A percentile compares a stretch with the other conserved stretches of the same genome.
These are phyloP conservation scores for Peromyscus aztecus DNA, from an alignment of 2,797 vertebrate species.

Conservation along the genomic window DNA sequence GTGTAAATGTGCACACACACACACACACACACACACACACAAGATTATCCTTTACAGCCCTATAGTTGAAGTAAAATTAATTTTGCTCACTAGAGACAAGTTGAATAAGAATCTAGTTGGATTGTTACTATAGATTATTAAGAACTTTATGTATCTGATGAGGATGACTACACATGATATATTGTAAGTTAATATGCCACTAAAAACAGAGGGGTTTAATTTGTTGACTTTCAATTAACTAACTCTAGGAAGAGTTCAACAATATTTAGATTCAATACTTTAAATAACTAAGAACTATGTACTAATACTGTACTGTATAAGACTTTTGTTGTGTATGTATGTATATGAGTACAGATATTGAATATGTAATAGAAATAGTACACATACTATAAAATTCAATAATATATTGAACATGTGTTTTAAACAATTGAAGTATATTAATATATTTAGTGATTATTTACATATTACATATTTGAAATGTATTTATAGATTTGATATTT, in stretches of 20 bases:
- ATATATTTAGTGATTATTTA: background rate
- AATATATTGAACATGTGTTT: background rate
- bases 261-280: slow-evolving; percentile 2
- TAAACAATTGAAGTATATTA: background rate
- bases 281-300: background rate
- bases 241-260: slow-evolving; percentile 26
- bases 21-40: background rate
- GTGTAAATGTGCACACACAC: background rate
- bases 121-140: background rate
- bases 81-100: background rate
- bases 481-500: background rate
- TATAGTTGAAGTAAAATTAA: slow-evolving; percentile 29
- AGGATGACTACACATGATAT: background rate
- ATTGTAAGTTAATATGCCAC: background rate
- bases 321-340: background rate
- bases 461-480: background rate
- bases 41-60: background rate
- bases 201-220: background rate
- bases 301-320: background rate
- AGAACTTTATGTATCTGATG: background rate
- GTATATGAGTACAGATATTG: background rate
- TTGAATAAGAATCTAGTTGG: background rate
- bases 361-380: background rate
- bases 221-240: slow-evolving; percentile 51
- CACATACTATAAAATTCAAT: background rate